phyloP scores from a whole-genome alignment of 2,113 vertebrate genomes.

The Sebastes schlegelii region DNA sequence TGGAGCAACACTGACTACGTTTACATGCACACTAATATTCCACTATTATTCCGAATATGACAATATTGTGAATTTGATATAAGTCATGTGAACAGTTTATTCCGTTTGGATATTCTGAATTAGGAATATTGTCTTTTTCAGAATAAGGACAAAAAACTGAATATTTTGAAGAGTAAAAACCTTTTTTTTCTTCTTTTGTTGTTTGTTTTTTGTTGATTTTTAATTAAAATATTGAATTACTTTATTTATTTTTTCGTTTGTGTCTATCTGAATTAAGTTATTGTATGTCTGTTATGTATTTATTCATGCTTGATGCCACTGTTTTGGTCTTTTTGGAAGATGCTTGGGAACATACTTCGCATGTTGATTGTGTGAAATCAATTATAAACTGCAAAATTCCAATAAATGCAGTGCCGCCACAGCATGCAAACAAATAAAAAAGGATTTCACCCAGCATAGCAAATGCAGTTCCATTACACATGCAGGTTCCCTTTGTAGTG shows the following conservation, averaged over 20 bases:
- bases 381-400: no score
- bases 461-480: background rate
- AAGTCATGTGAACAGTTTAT: no score
- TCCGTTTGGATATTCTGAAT: no score
- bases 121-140: background rate
- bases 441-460: background rate
- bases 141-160: background rate
- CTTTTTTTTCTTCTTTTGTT: background rate
- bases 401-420: background rate
- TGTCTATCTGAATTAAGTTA: background rate
- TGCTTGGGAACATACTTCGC: background rate
- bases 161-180: background rate
- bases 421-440: constrained; percentile 6
- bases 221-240: no score
- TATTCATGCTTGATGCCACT: background rate
- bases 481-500: constrained; percentile 4
- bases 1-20: background rate
- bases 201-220: no score
- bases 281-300: background rate
- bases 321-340: background rate
- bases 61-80: no score
- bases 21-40: no score
- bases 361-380: no score
- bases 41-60: no score
- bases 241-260: background rate